These are phyloP conservation scores for Harpalus rufipes DNA, from an alignment of 2,888 invertebrate species.

Conservation along the genomic window DNA sequence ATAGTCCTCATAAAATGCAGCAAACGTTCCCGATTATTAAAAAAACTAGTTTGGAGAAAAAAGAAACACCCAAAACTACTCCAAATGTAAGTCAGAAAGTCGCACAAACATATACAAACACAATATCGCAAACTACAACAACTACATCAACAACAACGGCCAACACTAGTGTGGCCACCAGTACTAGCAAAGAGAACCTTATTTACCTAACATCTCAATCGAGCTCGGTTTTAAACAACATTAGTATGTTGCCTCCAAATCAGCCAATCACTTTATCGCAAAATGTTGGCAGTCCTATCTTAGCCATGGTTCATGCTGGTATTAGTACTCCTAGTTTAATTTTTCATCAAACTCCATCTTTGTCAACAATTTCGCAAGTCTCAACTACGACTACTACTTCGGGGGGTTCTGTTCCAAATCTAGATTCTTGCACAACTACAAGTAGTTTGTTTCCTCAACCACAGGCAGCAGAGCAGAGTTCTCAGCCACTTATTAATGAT, in stretches of 20 bases:
- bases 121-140: conserved; percentile 33
- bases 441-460: conserved; percentile 57
- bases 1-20: conserved; percentile 66
- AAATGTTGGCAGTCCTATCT: conserved; percentile 69
- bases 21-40: conserved; percentile 40
- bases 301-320: conserved; percentile 72
- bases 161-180: conserved; percentile 56
- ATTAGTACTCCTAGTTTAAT: conserved; percentile 42
- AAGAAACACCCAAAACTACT: conserved; percentile 40
- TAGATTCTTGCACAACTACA: conserved; percentile 45
- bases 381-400: conserved; percentile 60
- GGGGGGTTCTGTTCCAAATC: conserved; percentile 22
- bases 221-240: conserved; percentile 67
- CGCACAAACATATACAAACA: conserved; percentile 55
- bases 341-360: conserved; percentile 40
- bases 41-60: conserved; percentile 59
- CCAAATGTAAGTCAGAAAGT: conserved; percentile 60
- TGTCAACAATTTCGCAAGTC: conserved; percentile 67
- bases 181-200: conserved; percentile 66
- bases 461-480: conserved; percentile 32
- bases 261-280: conserved; percentile 71
- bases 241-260: conserved; percentile 71
- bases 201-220: conserved; percentile 70
- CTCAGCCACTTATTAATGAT: conserved; percentile 26
- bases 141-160: conserved; percentile 49